Evolutionary conservation across 2,113 vertebrate species (phyloP).

Genomic region (Dromas ardeola): DNA sequence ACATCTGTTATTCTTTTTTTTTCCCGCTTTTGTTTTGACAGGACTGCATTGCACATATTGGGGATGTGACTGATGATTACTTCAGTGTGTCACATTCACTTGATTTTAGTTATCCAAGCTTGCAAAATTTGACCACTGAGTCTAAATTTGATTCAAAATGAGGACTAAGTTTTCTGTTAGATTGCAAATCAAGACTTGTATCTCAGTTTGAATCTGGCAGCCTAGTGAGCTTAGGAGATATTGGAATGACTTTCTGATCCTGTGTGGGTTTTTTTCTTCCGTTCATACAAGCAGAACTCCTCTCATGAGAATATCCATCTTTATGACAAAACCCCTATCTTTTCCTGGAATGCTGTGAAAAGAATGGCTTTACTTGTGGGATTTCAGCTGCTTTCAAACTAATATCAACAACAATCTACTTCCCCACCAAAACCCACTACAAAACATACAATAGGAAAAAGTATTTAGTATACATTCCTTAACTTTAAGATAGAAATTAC

Average conservation of each 20-base stretch:
- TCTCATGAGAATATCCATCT: neutral
- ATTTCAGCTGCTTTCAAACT: neutral
- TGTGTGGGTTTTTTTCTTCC: neutral
- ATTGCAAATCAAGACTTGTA: neutral
- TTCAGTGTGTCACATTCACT: neutral
- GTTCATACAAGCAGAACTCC: neutral
- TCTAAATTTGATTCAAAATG: neutral
- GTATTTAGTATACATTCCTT: neutral
- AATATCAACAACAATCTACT: neutral
- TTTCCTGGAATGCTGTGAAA: neutral
- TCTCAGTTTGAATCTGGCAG: neutral
- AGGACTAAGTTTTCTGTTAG: neutral
- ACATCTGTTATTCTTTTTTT: neutral
- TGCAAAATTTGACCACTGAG: neutral
- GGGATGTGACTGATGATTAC: neutral
- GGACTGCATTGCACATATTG: neutral
- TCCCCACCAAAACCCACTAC: neutral
- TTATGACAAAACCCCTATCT: conserved; percentile 9
- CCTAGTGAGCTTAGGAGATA: neutral
- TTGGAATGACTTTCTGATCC: neutral
- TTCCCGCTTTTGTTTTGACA: neutral
- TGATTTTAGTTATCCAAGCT: neutral
- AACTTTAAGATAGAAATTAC: neutral
- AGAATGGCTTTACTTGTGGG: neutral
- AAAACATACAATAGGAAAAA: neutral